These are phyloP conservation scores for Ctenomys sociabilis DNA, from an alignment of 2,113 vertebrate species.

Conservation along the genomic window DNA sequence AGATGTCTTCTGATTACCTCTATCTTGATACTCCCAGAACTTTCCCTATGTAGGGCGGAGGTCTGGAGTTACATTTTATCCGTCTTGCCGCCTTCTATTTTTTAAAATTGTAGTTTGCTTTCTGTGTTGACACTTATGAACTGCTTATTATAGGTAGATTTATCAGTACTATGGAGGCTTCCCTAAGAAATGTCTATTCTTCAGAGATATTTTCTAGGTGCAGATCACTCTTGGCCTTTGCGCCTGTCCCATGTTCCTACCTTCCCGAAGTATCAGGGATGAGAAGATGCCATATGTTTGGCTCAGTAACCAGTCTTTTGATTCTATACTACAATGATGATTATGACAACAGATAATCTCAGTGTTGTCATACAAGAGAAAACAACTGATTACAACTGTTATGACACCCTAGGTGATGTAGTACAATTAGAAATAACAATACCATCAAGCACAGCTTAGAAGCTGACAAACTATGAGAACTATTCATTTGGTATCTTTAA, in stretches of 20 bases:
- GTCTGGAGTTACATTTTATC: background rate
- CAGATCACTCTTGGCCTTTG: background rate
- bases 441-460: background rate
- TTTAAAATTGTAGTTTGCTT: background rate
- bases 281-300: background rate
- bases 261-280: background rate
- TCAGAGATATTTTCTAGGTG: background rate
- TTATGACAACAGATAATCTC: background rate
- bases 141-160: background rate
- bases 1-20: background rate
- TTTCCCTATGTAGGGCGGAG: background rate
- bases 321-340: background rate
- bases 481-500: background rate
- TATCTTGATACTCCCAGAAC: background rate
- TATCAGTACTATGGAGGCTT: background rate
- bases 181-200: background rate
- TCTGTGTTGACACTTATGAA: background rate
- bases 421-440: background rate
- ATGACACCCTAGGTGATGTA: background rate
- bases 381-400: background rate
- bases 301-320: background rate
- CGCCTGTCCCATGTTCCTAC: background rate
- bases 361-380: background rate
- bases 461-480: background rate
- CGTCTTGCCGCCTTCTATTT: background rate